Percentiles rank a stretch among this genome's conserved stretches.
Conservation (phyloP, 2,797 vertebrate species). For the Aselliscus stoliczkanus region DNA sequence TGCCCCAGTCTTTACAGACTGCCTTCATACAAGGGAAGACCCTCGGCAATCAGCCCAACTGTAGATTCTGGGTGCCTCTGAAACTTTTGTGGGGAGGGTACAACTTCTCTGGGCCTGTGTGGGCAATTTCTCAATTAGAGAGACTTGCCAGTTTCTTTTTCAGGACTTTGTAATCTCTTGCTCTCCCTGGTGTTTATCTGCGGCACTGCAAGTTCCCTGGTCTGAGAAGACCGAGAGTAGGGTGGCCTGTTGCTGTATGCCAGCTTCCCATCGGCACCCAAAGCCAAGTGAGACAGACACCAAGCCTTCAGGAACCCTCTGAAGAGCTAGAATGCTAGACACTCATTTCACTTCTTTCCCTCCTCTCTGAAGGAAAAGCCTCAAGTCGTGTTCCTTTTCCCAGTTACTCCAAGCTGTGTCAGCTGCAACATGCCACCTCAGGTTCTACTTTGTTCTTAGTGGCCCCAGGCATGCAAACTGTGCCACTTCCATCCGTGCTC, state of each 20-base stretch:
- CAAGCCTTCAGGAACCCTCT: not conserved
- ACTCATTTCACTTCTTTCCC: not conserved
- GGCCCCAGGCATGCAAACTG: not conserved
- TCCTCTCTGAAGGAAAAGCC: not conserved
- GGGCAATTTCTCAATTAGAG: not conserved
- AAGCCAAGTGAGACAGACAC: not conserved
- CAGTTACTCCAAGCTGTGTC: not conserved
- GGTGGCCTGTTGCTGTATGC: not conserved
- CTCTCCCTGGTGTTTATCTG: not conserved
- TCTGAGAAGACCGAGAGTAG: too few relatives aligned
- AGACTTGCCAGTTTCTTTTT: not conserved
- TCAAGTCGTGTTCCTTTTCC: not conserved
- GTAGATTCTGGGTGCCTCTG: not conserved
- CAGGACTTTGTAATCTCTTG: not conserved
- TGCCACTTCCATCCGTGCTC: not conserved
- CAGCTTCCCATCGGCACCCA: not conserved
- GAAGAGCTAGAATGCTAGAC: not conserved
- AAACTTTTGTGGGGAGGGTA: not conserved
- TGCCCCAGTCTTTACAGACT: not conserved
- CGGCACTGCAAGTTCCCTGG: not conserved
- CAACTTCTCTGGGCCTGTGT: not conserved
- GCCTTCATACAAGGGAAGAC: not conserved
- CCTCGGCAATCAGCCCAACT: not conserved
- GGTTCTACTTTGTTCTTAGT: not conserved
- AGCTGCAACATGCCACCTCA: not conserved